Evolutionary conservation across 2,888 invertebrate genomes (phyloP), one percentile per base, ranked within the genome.

Genomic region (Neoitamus cyanurus): DNA sequence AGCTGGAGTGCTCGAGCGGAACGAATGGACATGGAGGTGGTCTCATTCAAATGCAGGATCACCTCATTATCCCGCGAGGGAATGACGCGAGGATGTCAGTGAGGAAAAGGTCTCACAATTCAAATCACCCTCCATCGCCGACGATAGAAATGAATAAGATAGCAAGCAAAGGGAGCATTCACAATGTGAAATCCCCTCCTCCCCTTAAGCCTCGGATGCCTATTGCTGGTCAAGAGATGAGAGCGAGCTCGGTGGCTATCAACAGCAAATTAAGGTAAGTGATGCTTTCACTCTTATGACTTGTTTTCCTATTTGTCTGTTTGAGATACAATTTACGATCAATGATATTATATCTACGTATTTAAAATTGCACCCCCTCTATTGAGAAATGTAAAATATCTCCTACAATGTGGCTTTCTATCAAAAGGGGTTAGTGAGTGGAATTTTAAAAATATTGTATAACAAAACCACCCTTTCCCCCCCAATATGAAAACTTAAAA

Each of bases 71-170:
- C 20, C 37, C 73, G 7, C 84, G 87, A 1, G 72, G 86, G 83
- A 86, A 85, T 86, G 88, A 88, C 86, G 70, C 84, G 3, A 72
- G 87, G 75, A 46, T 86, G 34, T 87, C 87, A 28, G 85, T 88
- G 72, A 89, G 92, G 84, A 91, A 91, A 88, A 90, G 91, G 72
- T 88, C 90, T 58, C 92, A 92, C 86, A 89, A 91, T 87, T 88
- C 90, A 0, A 46, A 80, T 11, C 34, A 20, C n/a, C 30, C 87
- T 1, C 86, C 86, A 2, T 31, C 78, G 9, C 78, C 83, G 28
- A 80, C 37, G 73, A 68, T 73, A 13, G 28, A 34, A 7, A 15
- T 37, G 3, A 78, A 9, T 37, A 83, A 37, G 13, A 80, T 75
- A 4, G 70, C 72, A 2, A 37, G 37, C 28, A 85, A 84, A 48